A percentile compares a stretch with the other conserved stretches of the same genome.
Conservation (phyloP, 2,888 invertebrate species). For the Lithosia quadra region DNA sequence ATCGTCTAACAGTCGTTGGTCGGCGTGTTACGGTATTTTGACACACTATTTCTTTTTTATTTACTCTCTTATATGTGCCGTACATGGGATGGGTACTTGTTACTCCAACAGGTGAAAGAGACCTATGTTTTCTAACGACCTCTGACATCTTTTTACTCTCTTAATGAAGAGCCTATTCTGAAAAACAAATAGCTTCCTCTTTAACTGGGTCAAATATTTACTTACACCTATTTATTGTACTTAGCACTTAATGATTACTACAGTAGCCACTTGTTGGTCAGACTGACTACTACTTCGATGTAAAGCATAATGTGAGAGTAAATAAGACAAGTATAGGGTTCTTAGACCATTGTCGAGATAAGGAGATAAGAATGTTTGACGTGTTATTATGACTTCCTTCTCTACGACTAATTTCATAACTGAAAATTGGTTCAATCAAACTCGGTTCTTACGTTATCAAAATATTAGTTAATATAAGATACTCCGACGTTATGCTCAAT, state of each 20-base stretch:
- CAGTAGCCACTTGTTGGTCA: neutral
- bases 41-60: neutral
- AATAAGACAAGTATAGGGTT: neutral
- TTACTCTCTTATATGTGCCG: neutral
- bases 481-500: neutral
- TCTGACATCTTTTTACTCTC: neutral
- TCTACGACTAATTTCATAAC: neutral
- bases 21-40: constrained; percentile 2
- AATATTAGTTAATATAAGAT: too few species aligned
- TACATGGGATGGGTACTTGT: neutral
- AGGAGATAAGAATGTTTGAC: neutral
- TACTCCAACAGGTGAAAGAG: neutral
- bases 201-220: neutral
- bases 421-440: neutral
- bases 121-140: neutral
- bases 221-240: neutral
- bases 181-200: neutral
- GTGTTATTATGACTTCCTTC: too few species aligned
- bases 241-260: neutral
- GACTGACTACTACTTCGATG: neutral
- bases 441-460: too few species aligned
- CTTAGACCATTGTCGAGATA: neutral
- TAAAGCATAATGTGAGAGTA: neutral
- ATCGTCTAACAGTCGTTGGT: constrained; percentile 1
- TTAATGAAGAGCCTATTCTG: neutral